phyloP scores from a whole-genome alignment of 2,797 vertebrate genomes.

The Microcaecilia unicolor region DNA sequence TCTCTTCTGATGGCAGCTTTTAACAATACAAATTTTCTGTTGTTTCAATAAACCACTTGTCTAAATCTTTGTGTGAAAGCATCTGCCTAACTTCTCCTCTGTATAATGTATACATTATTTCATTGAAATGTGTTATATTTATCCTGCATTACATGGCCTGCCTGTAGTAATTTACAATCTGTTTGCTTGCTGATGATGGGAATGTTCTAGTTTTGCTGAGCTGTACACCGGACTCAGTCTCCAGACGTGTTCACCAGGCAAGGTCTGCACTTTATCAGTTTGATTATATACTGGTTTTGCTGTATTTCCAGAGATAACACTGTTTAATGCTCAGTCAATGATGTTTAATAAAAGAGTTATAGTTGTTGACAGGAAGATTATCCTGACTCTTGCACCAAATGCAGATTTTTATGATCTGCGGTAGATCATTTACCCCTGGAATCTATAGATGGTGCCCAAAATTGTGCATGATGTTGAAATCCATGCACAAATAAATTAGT shows the following conservation, averaged over 20 bases:
- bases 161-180: slow-evolving; percentile 13
- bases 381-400: slow-evolving; percentile 17
- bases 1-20: slow-evolving; percentile 13
- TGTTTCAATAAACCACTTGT: slow-evolving; percentile 23
- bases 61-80: slow-evolving; percentile 5
- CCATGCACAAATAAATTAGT: too few species aligned
- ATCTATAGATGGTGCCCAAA: too few species aligned
- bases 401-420: not conserved
- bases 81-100: slow-evolving; percentile 16
- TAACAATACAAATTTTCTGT: slow-evolving; percentile 18
- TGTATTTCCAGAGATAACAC: slow-evolving; percentile 20
- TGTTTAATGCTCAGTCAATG: slow-evolving; percentile 25
- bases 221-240: slow-evolving; percentile 11
- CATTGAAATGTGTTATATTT: slow-evolving; percentile 16
- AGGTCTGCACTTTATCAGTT: slow-evolving; percentile 30
- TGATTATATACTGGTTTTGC: slow-evolving; percentile 27
- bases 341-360: slow-evolving; percentile 34
- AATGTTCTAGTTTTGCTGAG: slow-evolving; percentile 5
- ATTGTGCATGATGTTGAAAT: too few species aligned
- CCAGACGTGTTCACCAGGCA: slow-evolving; percentile 14
- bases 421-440: not conserved
- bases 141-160: slow-evolving; percentile 1
- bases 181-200: slow-evolving; percentile 16
- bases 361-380: slow-evolving; percentile 18
- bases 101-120: not conserved